These are phyloP conservation scores for Eucera pruinosa DNA, from an alignment of 2,888 invertebrate genomes.

Conservation along the genomic window DNA sequence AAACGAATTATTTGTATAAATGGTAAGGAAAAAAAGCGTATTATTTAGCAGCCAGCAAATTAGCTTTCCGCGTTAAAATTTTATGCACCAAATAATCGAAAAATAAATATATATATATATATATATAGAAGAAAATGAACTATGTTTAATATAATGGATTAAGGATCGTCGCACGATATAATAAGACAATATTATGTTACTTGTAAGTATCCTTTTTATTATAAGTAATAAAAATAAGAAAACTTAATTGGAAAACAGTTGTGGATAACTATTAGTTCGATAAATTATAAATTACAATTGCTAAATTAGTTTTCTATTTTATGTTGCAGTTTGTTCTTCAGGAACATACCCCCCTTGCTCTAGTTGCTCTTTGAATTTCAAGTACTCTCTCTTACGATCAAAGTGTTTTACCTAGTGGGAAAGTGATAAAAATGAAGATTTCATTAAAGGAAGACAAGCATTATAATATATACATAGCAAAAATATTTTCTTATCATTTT, in stretches of 20 bases:
- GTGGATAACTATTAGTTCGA: slow-evolving; percentile 58
- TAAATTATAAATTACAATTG: slow-evolving; percentile 55
- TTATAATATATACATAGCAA: not conserved
- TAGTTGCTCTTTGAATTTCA: slow-evolving; percentile 94
- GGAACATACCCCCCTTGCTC: slow-evolving; percentile 95
- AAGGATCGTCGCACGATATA: slow-evolving; percentile 54
- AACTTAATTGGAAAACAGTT: slow-evolving; percentile 54
- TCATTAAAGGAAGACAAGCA: slow-evolving; percentile 27
- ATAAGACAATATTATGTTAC: slow-evolving; percentile 64
- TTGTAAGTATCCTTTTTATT: slow-evolving; percentile 67
- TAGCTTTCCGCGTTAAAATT: slow-evolving; percentile 27
- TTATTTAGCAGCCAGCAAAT: slow-evolving; percentile 46
- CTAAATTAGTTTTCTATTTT: slow-evolving; percentile 62
- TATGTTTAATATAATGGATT: slow-evolving; percentile 50
- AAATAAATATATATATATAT: no score
- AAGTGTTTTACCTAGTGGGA: slow-evolving; percentile 92
- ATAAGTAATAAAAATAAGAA: slow-evolving; percentile 58
- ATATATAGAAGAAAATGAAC: slow-evolving; percentile 21
- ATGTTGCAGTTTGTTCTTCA: slow-evolving; percentile 80
- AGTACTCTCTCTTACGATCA: slow-evolving; percentile 94
- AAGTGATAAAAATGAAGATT: slow-evolving; percentile 44
- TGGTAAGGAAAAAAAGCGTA: slow-evolving; percentile 54
- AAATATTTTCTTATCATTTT: no score
- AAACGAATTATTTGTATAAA: slow-evolving; percentile 40
- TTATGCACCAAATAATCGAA: slow-evolving; percentile 20